Evolutionary conservation across 2,888 invertebrate genomes (phyloP).

Genomic region (Enoplolaimus lenunculus): DNA sequence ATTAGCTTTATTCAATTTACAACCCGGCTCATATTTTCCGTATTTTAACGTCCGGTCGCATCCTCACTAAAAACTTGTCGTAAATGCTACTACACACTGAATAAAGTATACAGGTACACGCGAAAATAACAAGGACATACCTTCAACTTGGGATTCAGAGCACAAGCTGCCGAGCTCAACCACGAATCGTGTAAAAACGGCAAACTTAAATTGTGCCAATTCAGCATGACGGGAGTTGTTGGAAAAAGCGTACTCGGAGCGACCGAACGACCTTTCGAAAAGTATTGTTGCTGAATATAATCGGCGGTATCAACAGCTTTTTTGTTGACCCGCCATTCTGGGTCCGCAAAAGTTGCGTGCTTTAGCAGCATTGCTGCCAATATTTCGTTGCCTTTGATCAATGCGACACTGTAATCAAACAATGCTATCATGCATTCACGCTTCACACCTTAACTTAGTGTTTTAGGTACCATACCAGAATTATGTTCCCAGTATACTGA

Average conservation of each 20-base stretch:
- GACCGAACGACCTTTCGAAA: slow-evolving; percentile 27
- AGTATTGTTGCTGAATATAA: slow-evolving; percentile 24
- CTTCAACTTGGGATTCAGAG: slow-evolving; percentile 62
- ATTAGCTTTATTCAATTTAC: no score
- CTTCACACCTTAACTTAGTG: no score
- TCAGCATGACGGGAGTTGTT: slow-evolving; percentile 52
- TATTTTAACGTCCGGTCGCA: no score
- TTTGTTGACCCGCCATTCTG: slow-evolving; percentile 80
- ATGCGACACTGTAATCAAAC: no score
- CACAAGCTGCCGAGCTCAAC: slow-evolving; percentile 66
- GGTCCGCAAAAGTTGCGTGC: slow-evolving; percentile 52
- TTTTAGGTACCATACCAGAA: no score
- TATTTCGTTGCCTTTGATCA: not conserved
- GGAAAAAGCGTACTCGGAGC: slow-evolving; percentile 30
- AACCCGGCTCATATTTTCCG: no score
- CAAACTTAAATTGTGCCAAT: slow-evolving; percentile 65
- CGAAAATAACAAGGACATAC: no score
- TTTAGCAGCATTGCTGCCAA: slow-evolving; percentile 25
- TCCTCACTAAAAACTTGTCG: no score
- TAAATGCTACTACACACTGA: no score
- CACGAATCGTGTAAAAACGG: slow-evolving; percentile 55
- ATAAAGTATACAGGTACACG: no score
- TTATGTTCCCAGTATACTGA: no score
- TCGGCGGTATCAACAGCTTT: slow-evolving; percentile 59
- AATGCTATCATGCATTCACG: no score